A percentile compares a stretch with the other conserved stretches of the same genome.
Evolutionary conservation across 2,113 vertebrate genomes (phyloP).

Genomic region (Thymallus thymallus): DNA sequence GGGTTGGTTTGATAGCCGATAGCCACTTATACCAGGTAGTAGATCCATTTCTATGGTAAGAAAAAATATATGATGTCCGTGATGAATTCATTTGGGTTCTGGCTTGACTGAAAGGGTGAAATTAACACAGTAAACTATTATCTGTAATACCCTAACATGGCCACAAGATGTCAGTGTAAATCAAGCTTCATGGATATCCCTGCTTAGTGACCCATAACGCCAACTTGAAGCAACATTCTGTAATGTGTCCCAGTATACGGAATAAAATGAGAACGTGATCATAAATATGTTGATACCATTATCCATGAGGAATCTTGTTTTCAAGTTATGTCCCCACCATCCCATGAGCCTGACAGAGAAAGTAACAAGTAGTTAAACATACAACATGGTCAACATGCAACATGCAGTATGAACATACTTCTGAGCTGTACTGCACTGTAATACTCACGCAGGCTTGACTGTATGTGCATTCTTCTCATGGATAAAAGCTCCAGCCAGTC

Average conservation of each 20-base stretch:
- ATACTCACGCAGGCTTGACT: slow-evolving; percentile 86
- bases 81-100: too few species aligned
- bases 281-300: slow-evolving; percentile 78
- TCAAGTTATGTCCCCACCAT: slow-evolving; percentile 91
- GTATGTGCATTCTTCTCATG: slow-evolving; percentile 84
- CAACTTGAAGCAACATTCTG: too few species aligned
- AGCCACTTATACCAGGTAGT: slow-evolving; percentile 85
- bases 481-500: slow-evolving; percentile 85
- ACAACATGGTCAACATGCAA: background rate
- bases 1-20: slow-evolving; percentile 92
- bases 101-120: too few species aligned
- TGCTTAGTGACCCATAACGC: background rate
- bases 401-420: background rate
- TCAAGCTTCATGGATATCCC: background rate
- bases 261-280: background rate
- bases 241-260: background rate
- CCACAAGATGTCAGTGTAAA: slow-evolving; percentile 40
- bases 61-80: background rate
- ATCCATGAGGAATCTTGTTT: slow-evolving; percentile 87
- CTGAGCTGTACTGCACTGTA: background rate
- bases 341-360: slow-evolving; percentile 77
- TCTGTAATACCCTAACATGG: background rate
- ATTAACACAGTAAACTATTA: background rate
- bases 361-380: background rate
- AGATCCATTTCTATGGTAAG: slow-evolving; percentile 80